Conservation (phyloP, 2,113 vertebrate genomes). For the Cavia aperea region DNA sequence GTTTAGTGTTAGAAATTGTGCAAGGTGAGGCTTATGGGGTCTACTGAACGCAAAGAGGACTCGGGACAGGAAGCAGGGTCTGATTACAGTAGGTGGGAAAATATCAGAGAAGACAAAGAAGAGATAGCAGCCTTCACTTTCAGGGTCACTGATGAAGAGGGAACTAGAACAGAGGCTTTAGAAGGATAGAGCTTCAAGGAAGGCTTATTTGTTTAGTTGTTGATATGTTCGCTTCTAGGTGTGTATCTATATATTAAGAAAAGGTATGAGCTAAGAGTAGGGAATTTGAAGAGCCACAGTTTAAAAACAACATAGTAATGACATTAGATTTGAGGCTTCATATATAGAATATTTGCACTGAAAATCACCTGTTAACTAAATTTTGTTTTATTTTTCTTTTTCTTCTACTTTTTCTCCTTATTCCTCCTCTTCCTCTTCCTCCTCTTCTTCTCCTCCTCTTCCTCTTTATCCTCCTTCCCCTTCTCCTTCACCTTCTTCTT, state of each 20-base stretch:
- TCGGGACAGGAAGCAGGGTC: rapidly evolving
- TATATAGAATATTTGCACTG: neutral
- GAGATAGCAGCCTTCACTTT: neutral
- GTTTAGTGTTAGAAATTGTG: neutral
- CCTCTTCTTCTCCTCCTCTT: too few relatives aligned
- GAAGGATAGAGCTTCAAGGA: neutral
- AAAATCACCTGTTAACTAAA: neutral
- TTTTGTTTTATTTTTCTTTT: neutral
- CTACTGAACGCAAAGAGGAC: neutral
- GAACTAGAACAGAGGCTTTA: neutral
- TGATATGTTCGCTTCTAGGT: neutral
- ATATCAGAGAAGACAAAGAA: neutral
- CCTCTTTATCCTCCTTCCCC: too few relatives aligned
- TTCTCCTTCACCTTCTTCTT: too few relatives aligned
- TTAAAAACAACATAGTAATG: neutral
- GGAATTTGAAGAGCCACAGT: neutral
- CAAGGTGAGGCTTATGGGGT: neutral
- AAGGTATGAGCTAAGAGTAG: neutral
- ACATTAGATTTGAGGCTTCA: neutral
- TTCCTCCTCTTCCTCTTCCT: neutral
- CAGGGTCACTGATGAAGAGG: neutral
- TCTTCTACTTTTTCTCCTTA: neutral
- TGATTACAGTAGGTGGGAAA: neutral
- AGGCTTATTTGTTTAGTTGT: neutral
- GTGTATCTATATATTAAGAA: too few relatives aligned